Percentiles rank a stretch among this genome's conserved stretches.
Evolutionary conservation across 2,113 vertebrate species (phyloP).

Genomic region (Ophiodon elongatus): DNA sequence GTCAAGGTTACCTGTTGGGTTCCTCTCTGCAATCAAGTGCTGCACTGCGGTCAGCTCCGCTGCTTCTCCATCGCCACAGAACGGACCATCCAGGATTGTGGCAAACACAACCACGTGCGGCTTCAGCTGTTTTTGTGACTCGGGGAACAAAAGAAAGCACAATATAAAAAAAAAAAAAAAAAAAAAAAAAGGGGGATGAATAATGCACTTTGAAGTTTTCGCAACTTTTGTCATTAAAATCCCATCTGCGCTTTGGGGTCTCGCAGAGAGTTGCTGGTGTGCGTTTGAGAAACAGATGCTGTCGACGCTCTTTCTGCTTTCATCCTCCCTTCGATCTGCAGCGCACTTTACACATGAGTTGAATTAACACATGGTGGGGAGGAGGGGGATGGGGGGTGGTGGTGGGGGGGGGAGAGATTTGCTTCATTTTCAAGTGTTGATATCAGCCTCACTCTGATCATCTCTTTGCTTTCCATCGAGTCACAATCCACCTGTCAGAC

Average conservation of each 20-base stretch:
- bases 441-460: conserved; percentile 23
- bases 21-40: conserved; percentile 27
- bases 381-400: too few species aligned
- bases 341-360: conserved; percentile 20
- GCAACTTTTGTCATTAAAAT: conserved; percentile 64
- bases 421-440: conserved; percentile 27
- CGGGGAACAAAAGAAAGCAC: background rate
- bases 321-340: conserved; percentile 2
- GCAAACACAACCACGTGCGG: background rate
- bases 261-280: conserved; percentile 13
- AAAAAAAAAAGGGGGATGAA: conserved; percentile 18
- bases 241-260: conserved; percentile 42
- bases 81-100: conserved; percentile 8
- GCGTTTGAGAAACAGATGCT: conserved; percentile 58
- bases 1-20: conserved; percentile 30
- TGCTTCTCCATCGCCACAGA: conserved; percentile 11
- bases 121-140: background rate
- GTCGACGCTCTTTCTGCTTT: conserved; percentile 19
- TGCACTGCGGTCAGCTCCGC: background rate
- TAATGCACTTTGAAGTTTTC: conserved; percentile 49
- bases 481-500: conserved; percentile 21
- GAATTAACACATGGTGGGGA: conserved; percentile 23
- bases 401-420: background rate
- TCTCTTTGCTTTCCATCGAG: conserved; percentile 3
- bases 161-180: background rate